Evolutionary conservation across 2,888 invertebrate genomes (phyloP).

Genomic region (Lycophotia porphyrea): DNA sequence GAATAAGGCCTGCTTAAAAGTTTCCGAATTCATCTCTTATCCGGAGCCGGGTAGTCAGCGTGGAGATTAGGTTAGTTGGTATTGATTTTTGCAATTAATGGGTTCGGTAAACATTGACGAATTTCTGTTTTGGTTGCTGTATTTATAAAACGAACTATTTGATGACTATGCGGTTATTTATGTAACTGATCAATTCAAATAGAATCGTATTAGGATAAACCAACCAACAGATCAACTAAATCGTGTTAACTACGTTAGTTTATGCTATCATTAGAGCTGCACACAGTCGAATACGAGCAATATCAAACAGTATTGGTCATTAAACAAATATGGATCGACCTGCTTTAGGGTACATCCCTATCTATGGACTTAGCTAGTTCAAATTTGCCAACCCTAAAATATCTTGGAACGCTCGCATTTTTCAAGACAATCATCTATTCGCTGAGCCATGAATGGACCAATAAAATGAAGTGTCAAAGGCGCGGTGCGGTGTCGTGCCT

Average conservation of each 20-base stretch:
- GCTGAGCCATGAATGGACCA: constrained; percentile 75
- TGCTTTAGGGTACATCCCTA: not conserved
- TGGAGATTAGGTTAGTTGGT: constrained; percentile 54
- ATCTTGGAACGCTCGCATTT: constrained; percentile 61
- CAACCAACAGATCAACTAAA: not conserved
- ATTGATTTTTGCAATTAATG: constrained; percentile 54
- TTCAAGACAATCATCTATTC: constrained; percentile 72
- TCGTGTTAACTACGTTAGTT: not conserved
- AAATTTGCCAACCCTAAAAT: constrained; percentile 44
- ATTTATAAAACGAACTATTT: constrained; percentile 4
- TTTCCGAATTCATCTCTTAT: constrained; percentile 65
- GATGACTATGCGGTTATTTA: not conserved
- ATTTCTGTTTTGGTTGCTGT: not conserved
- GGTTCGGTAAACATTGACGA: constrained; percentile 18
- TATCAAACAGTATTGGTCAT: constrained; percentile 5
- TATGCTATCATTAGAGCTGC: constrained; percentile 8
- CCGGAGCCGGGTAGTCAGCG: constrained; percentile 44
- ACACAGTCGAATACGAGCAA: not conserved
- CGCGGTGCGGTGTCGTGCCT: constrained; percentile 60
- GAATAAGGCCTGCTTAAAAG: constrained; percentile 65
- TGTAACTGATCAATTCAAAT: not conserved
- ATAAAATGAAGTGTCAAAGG: constrained; percentile 80
- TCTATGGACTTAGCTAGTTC: constrained; percentile 7
- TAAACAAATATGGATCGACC: constrained; percentile 17
- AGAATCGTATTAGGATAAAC: not conserved